Base-by-base conservation (phyloP, 1,140 invertebrate species). In the Nephotettix cincticeps region DNA sequence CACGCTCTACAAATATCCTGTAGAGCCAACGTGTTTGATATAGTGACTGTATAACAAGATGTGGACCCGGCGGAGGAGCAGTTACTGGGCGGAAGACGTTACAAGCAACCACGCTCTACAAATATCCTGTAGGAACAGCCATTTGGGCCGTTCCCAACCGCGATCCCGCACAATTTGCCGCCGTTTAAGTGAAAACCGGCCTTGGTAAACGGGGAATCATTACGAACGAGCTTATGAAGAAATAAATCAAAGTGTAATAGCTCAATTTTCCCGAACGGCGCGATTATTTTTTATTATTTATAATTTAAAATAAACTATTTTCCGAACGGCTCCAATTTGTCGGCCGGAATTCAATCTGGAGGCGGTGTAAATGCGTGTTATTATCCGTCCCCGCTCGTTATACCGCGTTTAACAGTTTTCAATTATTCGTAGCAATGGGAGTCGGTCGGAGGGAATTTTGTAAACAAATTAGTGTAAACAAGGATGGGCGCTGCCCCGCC, bases 351-450 rank as follows among this genome's bases (percentile, higher is more conserved):
- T 67, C 64, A 67, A 67, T 67, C 64, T 67, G 32, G 13, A 19
- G 32, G 64, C 64, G 32, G 40, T 43, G 64, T 43, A 43, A 43
- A 43, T 23, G 64, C 27, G 64, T 45, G 64, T 45, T 45, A 67
- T 67, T 67, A 67, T 67, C 32, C 64, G 64, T 2, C 9, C 77
- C 69, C 76, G 78, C 78, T 81, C 76, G 81, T 83, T 83, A 83
- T 83, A n/a, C 4, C 36, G 32, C 27, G 32, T 25, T 43, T 67
- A 45, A 67, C 23, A 45, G n/a, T 67, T 67, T 43, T 67, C 64
- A 67, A 67, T 67, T 67, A 67, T 67, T 43, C 32, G 64, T 9
- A 43, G 40, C 40, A 14, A 27, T 40, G 9, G 61, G 28, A 19
- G 17, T 1, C 63, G n/a, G n/a, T n/a, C n/a, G n/a, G n/a, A n/a